Percentiles rank a stretch among this genome's conserved stretches.
Evolutionary conservation across 2,797 vertebrate genomes (phyloP).

Genomic region (Chrosomus eos): DNA sequence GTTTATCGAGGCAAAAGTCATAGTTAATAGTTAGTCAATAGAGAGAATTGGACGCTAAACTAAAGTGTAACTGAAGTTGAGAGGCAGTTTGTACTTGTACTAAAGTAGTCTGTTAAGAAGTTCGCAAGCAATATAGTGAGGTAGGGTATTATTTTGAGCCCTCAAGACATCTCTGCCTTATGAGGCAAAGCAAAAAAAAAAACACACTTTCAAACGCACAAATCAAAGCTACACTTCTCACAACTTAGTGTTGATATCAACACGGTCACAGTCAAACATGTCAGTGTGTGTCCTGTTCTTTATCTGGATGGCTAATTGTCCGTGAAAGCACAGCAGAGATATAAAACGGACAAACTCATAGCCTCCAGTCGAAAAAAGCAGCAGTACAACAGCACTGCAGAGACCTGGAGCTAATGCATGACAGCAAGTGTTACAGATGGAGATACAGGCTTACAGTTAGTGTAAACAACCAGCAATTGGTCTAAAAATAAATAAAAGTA

Average conservation of each 20-base stretch:
- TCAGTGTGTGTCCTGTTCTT: slow-evolving; percentile 64
- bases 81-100: slow-evolving; percentile 17
- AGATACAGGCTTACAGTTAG: background rate
- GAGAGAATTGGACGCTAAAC: no score
- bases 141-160: slow-evolving; percentile 41
- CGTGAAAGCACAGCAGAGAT: slow-evolving; percentile 71
- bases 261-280: slow-evolving; percentile 64
- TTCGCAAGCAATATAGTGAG: slow-evolving; percentile 16
- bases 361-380: slow-evolving; percentile 4
- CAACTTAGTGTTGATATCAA: slow-evolving; percentile 59
- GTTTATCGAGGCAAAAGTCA: no score
- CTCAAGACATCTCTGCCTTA: slow-evolving; percentile 34
- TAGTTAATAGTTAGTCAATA: no score
- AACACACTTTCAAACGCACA: slow-evolving; percentile 26
- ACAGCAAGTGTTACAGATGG: slow-evolving; percentile 11
- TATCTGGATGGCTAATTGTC: slow-evolving; percentile 78
- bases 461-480: background rate
- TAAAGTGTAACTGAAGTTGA: background rate
- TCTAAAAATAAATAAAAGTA: slow-evolving; percentile 17
- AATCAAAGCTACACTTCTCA: slow-evolving; percentile 1
- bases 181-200: slow-evolving; percentile 21
- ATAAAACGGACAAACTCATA: slow-evolving; percentile 58
- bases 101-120: background rate
- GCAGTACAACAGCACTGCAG: slow-evolving; percentile 6
- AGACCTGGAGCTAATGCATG: background rate